phyloP scores from a whole-genome alignment of 2,113 vertebrate genomes.

The Gobio gobio region DNA sequence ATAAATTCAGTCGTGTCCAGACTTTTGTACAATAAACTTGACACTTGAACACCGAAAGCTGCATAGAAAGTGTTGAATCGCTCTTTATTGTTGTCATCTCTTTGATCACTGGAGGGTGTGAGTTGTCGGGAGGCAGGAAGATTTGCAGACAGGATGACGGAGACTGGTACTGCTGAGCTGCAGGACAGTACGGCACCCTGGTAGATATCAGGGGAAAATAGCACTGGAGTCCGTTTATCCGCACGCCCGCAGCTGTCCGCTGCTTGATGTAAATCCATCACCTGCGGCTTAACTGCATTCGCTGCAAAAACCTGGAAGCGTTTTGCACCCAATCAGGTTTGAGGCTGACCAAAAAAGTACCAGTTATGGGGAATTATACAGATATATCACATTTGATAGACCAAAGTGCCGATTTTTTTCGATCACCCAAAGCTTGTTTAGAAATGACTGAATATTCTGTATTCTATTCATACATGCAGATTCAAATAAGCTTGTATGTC shows the following conservation, averaged over 20 bases:
- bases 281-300: conserved; percentile 15
- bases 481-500: conserved; percentile 50
- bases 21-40: conserved; percentile 9
- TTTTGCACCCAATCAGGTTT: background rate
- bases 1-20: background rate
- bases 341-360: background rate
- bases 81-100: conserved; percentile 31
- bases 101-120: conserved; percentile 38
- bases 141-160: conserved; percentile 43
- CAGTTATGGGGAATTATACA: background rate
- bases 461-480: conserved; percentile 32
- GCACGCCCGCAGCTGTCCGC: background rate
- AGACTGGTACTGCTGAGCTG: conserved; percentile 13
- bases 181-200: conserved; percentile 19
- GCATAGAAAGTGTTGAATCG: background rate
- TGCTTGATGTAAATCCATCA: conserved; percentile 37
- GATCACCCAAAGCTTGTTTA: conserved; percentile 2
- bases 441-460: conserved; percentile 32
- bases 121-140: conserved; percentile 28
- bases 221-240: background rate
- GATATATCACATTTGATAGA: background rate
- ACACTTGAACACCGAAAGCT: conserved; percentile 16
- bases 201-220: background rate
- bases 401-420: background rate
- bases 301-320: background rate